These are phyloP conservation scores for Danaus chrysippus DNA, from an alignment of 2,888 invertebrate genomes.

Conservation along the genomic window DNA sequence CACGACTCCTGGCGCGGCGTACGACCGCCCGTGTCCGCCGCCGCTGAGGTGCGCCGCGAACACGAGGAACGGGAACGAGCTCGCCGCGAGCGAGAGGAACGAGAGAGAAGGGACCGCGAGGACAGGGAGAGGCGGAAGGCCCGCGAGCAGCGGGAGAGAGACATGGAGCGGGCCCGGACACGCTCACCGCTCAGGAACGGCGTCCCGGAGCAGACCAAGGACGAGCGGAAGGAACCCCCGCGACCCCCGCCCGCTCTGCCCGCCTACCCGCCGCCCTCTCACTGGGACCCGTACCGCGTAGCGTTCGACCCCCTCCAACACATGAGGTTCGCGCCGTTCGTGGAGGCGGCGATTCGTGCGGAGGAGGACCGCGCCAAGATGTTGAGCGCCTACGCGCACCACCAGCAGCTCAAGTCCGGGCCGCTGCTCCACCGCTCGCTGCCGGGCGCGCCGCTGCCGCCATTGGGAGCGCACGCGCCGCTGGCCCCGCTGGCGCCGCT, in stretches of 20 bases:
- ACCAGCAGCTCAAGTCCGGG: constrained; percentile 76
- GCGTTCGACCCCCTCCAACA: constrained; percentile 83
- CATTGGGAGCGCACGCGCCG: constrained; percentile 60
- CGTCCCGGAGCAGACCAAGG: constrained; percentile 63
- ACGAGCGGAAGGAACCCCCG: constrained; percentile 77
- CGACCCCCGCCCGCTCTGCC: constrained; percentile 68
- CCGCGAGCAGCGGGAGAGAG: constrained; percentile 77
- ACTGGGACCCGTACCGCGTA: constrained; percentile 84
- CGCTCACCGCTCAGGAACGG: constrained; percentile 89
- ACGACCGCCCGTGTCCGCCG: constrained; percentile 51
- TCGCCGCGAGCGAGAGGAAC: constrained; percentile 81
- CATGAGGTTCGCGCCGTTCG: constrained; percentile 87
- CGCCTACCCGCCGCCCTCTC: constrained; percentile 78
- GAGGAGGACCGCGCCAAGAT: constrained; percentile 90
- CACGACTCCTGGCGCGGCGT: constrained; percentile 68
- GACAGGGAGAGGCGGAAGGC: constrained; percentile 79
- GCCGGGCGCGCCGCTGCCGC: constrained; percentile 66
- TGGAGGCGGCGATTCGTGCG: constrained; percentile 87
- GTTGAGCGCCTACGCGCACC: constrained; percentile 83
- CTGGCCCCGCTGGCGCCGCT: constrained; percentile 66
- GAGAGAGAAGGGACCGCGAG: constrained; percentile 78
- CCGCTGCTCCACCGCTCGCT: constrained; percentile 69
- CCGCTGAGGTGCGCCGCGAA: constrained; percentile 60
- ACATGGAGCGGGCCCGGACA: constrained; percentile 81
- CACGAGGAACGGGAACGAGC: constrained; percentile 74